Base-by-base conservation (phyloP, 23 tunicate species). In the Oikopleura vanhoeffeni region DNA sequence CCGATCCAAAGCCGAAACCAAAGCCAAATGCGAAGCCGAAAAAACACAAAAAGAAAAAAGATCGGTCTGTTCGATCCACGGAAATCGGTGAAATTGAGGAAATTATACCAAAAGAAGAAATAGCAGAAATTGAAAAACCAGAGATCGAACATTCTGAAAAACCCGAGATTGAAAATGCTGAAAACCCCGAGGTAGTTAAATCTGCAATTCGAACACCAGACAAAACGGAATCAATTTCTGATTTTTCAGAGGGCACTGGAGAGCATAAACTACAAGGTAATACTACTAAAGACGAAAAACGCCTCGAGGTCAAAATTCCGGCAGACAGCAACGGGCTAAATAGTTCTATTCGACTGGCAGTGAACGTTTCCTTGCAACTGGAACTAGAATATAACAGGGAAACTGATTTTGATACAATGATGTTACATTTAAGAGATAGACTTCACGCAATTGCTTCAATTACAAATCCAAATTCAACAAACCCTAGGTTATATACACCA, bases 291-390 rank as follows among this genome's bases (percentile, higher is more conserved):
- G 79, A 71, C 35, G 79, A 71, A 38, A 71, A 71, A 30, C 79
- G 79, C 27, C 35, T 71, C 3, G 79, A 71, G 35, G 79, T 71
- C 34, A 71, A 71, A 30, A 71, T 71, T 32, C 79, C 79, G 32
- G 36, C 79, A 28, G 79, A 71, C 27, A 71, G 79, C 79, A 32
- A 71, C 79, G 79, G 79, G 27, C 79, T 71, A 30, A 71, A 71
- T 30, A 30, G 32, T 2, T 13, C 34, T 33, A 38, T 71, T 33
- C 27, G 79, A 30, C 38, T 71, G 27, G 27, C 34, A 18, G 38
- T 71, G 36, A 71, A 32, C 2, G 79, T 71, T 30, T 30, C 27
- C 36, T 2, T 71, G 27, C 36, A 71, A 18, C 38, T 71, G 3
- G 79, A 71, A 3, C 79, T 71, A 2, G 79, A 71, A 30, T 18